A percentile compares a stretch with the other conserved stretches of the same genome.
phyloP scores from a whole-genome alignment of 2,113 vertebrate species.

The Chascanopsetta lugubris region DNA sequence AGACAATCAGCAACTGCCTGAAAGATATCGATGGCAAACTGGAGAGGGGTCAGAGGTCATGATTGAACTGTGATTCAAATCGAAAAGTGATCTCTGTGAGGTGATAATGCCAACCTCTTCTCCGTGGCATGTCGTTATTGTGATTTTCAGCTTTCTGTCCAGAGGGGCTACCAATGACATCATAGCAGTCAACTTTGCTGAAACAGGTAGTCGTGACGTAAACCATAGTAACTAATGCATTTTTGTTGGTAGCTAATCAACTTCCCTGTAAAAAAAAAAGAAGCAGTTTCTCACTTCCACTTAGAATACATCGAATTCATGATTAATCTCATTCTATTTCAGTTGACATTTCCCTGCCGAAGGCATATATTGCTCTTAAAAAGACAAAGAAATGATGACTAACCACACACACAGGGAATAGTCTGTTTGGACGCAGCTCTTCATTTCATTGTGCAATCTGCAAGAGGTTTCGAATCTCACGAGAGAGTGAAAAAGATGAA shows the following conservation, averaged over 20 bases:
- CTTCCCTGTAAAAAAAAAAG: background rate
- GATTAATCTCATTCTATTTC: background rate
- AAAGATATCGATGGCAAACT: too few relatives aligned
- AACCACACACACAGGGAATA: constrained; percentile 1
- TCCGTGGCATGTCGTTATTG: too few relatives aligned
- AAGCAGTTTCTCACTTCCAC: background rate
- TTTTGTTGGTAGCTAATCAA: too few relatives aligned
- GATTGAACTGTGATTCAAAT: background rate
- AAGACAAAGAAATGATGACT: background rate
- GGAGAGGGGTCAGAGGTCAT: too few relatives aligned
- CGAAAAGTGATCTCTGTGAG: background rate
- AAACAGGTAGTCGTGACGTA: too few relatives aligned
- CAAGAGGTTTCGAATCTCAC: constrained; percentile 13
- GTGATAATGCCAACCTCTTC: too few relatives aligned
- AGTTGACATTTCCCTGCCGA: background rate
- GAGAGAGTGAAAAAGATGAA: constrained; percentile 19
- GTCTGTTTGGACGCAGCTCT: constrained; percentile 6
- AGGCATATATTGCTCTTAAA: background rate
- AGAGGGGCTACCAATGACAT: too few relatives aligned
- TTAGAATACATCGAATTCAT: background rate
- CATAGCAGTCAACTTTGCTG: background rate
- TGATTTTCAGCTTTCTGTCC: too few relatives aligned
- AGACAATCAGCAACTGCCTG: too few relatives aligned
- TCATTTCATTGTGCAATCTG: constrained; percentile 1
- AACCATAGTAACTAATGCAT: too few relatives aligned